Evolutionary conservation across 2,888 invertebrate genomes (phyloP), one percentile per base, ranked within the genome.

Genomic region (Listrodromus nycthemerus): DNA sequence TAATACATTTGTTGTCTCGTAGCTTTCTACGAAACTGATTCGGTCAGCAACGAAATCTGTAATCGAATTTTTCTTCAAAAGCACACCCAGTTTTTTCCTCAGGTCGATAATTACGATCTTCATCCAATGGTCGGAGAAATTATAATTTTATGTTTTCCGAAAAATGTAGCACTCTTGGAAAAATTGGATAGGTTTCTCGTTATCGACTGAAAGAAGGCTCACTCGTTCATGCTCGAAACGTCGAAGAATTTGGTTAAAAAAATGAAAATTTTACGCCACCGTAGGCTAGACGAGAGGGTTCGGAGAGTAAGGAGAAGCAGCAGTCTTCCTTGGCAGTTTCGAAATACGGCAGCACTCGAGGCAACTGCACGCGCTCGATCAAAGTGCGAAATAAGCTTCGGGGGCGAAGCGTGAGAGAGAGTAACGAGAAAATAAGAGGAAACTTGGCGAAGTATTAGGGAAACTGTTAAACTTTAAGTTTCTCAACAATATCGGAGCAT

Each of bases 351-450:
- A 61, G 50, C 45, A 65, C 10, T 71, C 50, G 37, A 75, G 21
- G 65, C 63, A 65, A 75, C 75, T 65, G 27, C 41, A 16, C 30
- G 75, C 8, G 48, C 50, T 65, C 75, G 75, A 65, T 75, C 75
- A 65, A 65, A 75, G 65, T 75, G 37, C 65, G 65, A 75, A 75
- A 75, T 65, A 75, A 75, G 73, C 30, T 74, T 3, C 73, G 27
- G 27, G 24, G 45, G 45, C 2, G 55, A 55, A 55, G 13, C 24
- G 55, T 0, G 50, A 50, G 50, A n/a, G 50, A 52, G 52, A 52
- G 41, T 45, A 71, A 61, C 16, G n/a, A 37, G 48, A 50, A 37
- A 41, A 30, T 24, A 27, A 50, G 48, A 30, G 63, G 50, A n/a
- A 75, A 75, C 75, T 75, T 33, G 10, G 48, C 58, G 50, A 37